phyloP scores from a whole-genome alignment of 92 coral and sea anemone genomes.

The Epizoanthus scotinus region DNA sequence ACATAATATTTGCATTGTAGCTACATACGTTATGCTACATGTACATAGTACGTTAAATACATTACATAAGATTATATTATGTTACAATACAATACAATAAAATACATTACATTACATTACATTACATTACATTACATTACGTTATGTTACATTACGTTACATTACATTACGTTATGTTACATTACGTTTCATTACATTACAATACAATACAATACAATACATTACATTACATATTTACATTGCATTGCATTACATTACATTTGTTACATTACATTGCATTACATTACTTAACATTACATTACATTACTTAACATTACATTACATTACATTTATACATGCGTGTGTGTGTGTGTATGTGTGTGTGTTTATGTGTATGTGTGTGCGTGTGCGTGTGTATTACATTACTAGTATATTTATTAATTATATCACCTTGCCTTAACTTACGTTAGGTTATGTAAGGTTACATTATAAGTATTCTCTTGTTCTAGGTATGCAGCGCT shows the following conservation, averaged over 20 bases:
- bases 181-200: too few relatives aligned
- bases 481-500: conserved; percentile 80
- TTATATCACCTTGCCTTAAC: background rate
- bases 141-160: background rate
- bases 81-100: background rate
- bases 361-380: too few relatives aligned
- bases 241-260: background rate
- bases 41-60: too few relatives aligned
- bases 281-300: too few relatives aligned
- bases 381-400: background rate
- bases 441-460: background rate
- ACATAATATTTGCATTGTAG: background rate
- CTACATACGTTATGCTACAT: background rate
- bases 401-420: too few relatives aligned
- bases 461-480: background rate
- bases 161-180: background rate
- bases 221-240: background rate
- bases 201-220: too few relatives aligned
- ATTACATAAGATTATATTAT: too few relatives aligned
- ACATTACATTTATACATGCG: background rate
- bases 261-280: background rate
- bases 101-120: background rate
- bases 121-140: background rate
- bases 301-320: background rate
- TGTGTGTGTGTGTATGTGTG: too few relatives aligned